phyloP scores from a whole-genome alignment of 2,113 vertebrate species.

The Python bivittatus region DNA sequence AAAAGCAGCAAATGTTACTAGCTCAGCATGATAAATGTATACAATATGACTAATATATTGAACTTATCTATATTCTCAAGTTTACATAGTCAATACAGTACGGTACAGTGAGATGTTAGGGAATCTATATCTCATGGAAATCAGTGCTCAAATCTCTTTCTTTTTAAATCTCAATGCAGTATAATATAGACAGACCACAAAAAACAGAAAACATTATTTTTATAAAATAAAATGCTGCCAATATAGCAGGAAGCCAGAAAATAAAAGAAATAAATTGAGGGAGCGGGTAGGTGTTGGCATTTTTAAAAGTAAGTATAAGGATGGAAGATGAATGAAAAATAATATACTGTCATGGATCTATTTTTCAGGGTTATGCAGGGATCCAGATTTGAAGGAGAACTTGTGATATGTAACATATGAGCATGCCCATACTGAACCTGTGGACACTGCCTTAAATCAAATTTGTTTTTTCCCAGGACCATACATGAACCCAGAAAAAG shows the following conservation, averaged over 20 bases:
- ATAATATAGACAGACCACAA: not conserved
- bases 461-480: not conserved
- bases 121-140: not conserved
- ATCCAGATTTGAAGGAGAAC: not conserved
- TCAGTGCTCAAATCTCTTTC: not conserved
- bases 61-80: not conserved
- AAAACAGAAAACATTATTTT: not conserved
- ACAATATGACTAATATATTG: not conserved
- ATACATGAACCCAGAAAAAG: not conserved
- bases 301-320: not conserved
- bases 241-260: not conserved
- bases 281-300: not conserved
- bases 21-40: not conserved
- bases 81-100: not conserved
- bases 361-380: not conserved
- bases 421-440: not conserved
- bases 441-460: not conserved
- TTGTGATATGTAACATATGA: not conserved
- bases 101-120: not conserved
- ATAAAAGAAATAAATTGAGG: not conserved
- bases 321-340: not conserved
- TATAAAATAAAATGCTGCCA: not conserved
- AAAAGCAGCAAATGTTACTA: not conserved
- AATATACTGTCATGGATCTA: not conserved
- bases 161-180: not conserved